Evolutionary conservation across 2,797 vertebrate species (phyloP).

Genomic region (Tenualosa thibaudeaui): DNA sequence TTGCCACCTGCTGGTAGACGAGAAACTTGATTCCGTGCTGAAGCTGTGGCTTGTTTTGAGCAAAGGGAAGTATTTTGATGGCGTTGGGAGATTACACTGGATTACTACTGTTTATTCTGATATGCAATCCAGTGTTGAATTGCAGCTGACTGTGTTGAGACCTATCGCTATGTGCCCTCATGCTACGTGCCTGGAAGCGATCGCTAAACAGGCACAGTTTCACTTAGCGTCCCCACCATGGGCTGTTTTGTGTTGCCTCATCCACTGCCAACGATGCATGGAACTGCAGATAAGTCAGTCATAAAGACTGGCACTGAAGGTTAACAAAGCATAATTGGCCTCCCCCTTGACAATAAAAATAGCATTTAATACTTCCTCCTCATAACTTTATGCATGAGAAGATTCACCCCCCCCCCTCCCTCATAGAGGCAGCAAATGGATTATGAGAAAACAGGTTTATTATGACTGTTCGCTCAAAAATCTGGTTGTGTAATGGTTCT

Average conservation of each 20-base stretch:
- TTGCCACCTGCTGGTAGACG: not conserved
- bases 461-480: slow-evolving; percentile 48
- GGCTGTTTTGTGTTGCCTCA: not conserved
- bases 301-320: not conserved
- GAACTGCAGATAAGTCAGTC: not conserved
- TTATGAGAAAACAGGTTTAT: slow-evolving; percentile 60
- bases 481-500: slow-evolving; percentile 55
- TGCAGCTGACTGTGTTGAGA: not conserved
- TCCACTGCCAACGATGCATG: not conserved
- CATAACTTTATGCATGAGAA: not conserved
- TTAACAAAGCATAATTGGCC: not conserved
- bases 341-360: not conserved
- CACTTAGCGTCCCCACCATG: not conserved
- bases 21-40: not conserved
- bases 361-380: not conserved
- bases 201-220: not conserved
- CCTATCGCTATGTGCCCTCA: not conserved
- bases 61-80: not conserved
- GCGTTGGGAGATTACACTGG: not conserved
- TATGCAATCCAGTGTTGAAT: not conserved
- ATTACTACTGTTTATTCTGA: not conserved
- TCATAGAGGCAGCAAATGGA: slow-evolving; percentile 56
- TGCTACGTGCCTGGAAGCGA: not conserved
- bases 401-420: slow-evolving; percentile 22
- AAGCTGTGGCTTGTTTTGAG: not conserved